Conservation (phyloP, 1,140 invertebrate species). For the Drosophila hydei region DNA sequence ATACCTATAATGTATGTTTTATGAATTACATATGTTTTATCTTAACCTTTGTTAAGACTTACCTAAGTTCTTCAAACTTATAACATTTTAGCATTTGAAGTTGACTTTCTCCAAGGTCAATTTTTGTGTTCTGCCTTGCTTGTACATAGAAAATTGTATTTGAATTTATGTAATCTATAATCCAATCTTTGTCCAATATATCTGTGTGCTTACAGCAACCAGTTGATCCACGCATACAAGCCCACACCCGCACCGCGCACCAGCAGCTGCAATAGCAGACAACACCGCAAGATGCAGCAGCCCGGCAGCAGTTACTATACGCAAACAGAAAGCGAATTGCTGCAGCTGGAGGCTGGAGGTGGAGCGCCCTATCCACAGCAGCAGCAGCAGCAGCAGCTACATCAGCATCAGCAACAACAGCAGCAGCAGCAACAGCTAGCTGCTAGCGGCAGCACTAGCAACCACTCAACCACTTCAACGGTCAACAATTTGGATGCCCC, state of each 20-base stretch:
- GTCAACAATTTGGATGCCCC: constrained; percentile 55
- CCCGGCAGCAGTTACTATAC: constrained; percentile 80
- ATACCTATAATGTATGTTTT: too few relatives aligned
- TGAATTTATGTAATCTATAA: too few relatives aligned
- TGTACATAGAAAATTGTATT: too few relatives aligned
- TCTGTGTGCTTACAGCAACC: constrained; percentile 38
- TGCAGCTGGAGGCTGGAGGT: constrained; percentile 76
- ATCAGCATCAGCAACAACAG: constrained; percentile 19
- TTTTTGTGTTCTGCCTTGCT: too few relatives aligned
- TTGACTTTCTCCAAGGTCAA: too few relatives aligned
- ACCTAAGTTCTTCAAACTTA: too few relatives aligned
- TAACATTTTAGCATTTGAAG: too few relatives aligned
- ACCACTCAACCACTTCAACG: constrained; percentile 38
- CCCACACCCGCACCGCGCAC: constrained; percentile 68
- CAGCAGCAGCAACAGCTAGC: constrained; percentile 22
- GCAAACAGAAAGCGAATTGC: constrained; percentile 78
- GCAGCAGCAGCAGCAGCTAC: constrained; percentile 18
- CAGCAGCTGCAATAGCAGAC: constrained; percentile 8
- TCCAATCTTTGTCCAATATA: constrained; percentile 2
- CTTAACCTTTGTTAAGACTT: too few relatives aligned
- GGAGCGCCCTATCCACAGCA: constrained; percentile 42
- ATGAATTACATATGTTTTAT: too few relatives aligned
- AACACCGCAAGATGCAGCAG: constrained; percentile 69
- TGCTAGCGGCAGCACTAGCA: constrained; percentile 28
- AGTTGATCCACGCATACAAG: constrained; percentile 53